Evolutionary conservation across 2,113 vertebrate species (phyloP).

Genomic region (Ctenomys sociabilis): DNA sequence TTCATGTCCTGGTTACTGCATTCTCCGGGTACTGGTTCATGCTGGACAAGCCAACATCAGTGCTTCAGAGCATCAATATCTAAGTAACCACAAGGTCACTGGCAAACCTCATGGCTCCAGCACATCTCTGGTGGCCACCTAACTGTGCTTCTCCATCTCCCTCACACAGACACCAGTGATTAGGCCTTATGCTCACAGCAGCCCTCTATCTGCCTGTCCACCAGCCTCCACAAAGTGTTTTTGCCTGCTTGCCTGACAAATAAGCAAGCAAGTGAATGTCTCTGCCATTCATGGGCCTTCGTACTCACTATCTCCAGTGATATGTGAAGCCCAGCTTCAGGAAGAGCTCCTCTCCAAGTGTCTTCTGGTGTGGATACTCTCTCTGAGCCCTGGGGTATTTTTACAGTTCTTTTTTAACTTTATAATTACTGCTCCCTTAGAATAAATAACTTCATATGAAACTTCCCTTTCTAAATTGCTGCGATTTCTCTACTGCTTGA

Average conservation of each 20-base stretch:
- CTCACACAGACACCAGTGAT: not conserved
- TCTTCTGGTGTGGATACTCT: not conserved
- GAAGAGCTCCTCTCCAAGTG: not conserved
- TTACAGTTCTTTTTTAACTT: not conserved
- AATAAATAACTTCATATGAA: not conserved
- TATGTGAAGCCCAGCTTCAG: not conserved
- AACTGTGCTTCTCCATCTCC: not conserved
- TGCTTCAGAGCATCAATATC: too few relatives aligned
- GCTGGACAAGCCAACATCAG: not conserved
- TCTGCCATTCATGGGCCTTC: not conserved
- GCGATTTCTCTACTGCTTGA: not conserved
- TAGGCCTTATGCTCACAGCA: not conserved
- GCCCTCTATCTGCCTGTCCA: not conserved
- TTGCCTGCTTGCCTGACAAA: not conserved
- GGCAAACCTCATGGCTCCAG: not conserved
- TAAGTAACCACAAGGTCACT: not conserved
- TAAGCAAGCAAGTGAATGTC: not conserved
- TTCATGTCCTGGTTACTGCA: not conserved
- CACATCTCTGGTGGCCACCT: not conserved
- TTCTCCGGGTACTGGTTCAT: not conserved
- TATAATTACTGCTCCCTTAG: too few relatives aligned
- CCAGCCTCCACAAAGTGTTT: not conserved
- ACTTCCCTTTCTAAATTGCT: not conserved
- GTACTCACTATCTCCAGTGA: not conserved
- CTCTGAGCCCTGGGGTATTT: not conserved